Evolutionary conservation across 2,113 vertebrate species (phyloP), one percentile per base, ranked within the genome.

Genomic region (Poecile atricapillus): DNA sequence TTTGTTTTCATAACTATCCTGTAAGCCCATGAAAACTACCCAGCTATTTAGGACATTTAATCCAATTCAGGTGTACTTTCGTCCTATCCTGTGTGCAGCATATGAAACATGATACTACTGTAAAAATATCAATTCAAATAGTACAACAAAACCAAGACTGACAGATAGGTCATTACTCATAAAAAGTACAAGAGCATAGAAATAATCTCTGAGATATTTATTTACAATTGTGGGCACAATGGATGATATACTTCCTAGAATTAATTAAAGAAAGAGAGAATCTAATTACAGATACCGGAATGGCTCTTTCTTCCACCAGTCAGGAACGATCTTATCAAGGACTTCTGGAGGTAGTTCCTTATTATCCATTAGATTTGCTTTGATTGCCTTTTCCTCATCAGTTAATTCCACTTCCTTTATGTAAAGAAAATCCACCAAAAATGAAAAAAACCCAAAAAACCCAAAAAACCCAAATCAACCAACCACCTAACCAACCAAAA

Each of bases 231-330:
- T 83, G 24, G 31, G 59, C 63, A 80, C 31, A 65, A 47, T 39
- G 14, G 18, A 65, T 77, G 0, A 90, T 39, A 62, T 8, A 33
- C 14, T 86, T 83, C 28, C 50, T 70, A 50, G 39, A 49, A 63
- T 50, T 62, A 89, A 50, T 92, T 65, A 75, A 67, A 89, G 56
- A 77, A 31, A 87, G 35, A 81, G 52, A 50, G 7, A 78, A 64
- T 93, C 23, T 86, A 46, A 94, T 71, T 77, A 55, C 78, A 94
- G 50, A 97, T 98, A 98, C 99, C 96, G 97, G 97, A 99, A 99
- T 71, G 99, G 99, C 87, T 99, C 99, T 89, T 98, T 96, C 88
- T 97, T 96, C 99, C 99, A 99, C 98, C 98, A 99, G 15, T 98
- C 98, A 85, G 73, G 91, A 78, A 99, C 85, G 78, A 99, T 93